phyloP scores from a whole-genome alignment of 2,888 invertebrate species.

The Stenchaetothrips biformis region DNA sequence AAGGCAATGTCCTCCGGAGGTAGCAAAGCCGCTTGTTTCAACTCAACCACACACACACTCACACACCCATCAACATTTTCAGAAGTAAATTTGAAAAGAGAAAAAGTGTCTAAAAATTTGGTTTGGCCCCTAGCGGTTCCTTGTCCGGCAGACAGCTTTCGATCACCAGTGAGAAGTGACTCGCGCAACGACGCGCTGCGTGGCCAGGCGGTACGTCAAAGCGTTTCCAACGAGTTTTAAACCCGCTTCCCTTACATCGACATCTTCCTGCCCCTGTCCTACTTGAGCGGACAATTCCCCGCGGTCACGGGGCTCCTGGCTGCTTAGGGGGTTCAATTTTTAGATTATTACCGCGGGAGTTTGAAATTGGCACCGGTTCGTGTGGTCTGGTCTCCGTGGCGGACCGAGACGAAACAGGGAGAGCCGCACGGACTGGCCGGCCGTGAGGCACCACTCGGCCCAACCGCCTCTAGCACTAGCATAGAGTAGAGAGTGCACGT shows the following conservation, averaged over 20 bases:
- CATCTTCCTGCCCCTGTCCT: too few species aligned
- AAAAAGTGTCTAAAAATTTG: too few species aligned
- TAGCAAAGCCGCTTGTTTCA: neutral
- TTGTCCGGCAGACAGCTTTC: constrained; percentile 6
- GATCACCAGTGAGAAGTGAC: constrained; percentile 5
- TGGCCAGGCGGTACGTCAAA: neutral
- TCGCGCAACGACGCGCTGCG: neutral
- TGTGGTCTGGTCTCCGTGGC: too few species aligned
- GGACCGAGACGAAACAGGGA: neutral
- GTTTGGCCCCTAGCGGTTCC: neutral
- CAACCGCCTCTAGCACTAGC: neutral
- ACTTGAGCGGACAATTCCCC: too few species aligned
- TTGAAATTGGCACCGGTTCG: too few species aligned
- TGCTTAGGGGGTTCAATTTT: too few species aligned
- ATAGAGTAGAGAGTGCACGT: constrained; percentile 12
- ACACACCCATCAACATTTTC: too few species aligned
- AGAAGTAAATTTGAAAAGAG: too few species aligned
- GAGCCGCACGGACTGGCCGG: neutral
- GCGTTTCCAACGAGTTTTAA: neutral
- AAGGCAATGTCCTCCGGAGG: neutral
- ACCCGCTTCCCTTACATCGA: neutral
- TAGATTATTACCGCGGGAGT: too few species aligned
- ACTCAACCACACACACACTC: too few species aligned
- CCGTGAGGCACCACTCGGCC: neutral
- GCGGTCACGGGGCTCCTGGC: too few species aligned